Evolutionary conservation across 92 coral and sea anemone species (phyloP), one percentile per base, ranked within the genome.

Genomic region (Porites lobata): DNA sequence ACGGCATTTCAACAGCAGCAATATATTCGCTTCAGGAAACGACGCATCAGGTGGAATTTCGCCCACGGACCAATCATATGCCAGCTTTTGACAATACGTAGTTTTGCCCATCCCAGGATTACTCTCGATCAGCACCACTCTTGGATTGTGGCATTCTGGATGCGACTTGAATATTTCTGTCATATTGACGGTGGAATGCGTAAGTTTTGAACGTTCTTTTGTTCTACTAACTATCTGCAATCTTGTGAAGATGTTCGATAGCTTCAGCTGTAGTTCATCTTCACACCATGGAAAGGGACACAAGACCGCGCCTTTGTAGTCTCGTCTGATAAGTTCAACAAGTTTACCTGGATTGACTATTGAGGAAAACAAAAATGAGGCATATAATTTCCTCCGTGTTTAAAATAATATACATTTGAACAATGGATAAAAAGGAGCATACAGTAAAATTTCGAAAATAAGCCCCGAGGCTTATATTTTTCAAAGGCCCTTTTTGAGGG

Each of bases 61-160:
- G n/a, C 61, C 75, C n/a, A 85, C 29, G 47, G 89, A 77, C 89
- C 89, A 85, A 72, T 85, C 89, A 59, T 75, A 65, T 29, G 89
- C 89, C 17, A 85, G 82, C 65, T 85, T 85, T 81, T 63, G 89
- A 76, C 89, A 75, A 64, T 38, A 68, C 15, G 89, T 85, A 21
- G 89, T 85, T 76, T 85, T 85, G 51, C 89, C 89, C 54, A 85
- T 85, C 12, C 83, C 89, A 47, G 89, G 89, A 11, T 78, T 65
- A 1, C 89, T 83, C 67, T 85, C 89, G 65, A 85, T 54, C 71
- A 85, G 89, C 54, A 76, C 89, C 54, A 79, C 82, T 63, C 82
- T 66, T 29, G 89, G 89, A 6, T 65, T 24, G 8, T 67, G 4
- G 47, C 90, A 86, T 54, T 86, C 82, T 15, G 19, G 50, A 19